phyloP scores from a whole-genome alignment of 2,888 invertebrate species.

The Lasioglossum figueresi region DNA sequence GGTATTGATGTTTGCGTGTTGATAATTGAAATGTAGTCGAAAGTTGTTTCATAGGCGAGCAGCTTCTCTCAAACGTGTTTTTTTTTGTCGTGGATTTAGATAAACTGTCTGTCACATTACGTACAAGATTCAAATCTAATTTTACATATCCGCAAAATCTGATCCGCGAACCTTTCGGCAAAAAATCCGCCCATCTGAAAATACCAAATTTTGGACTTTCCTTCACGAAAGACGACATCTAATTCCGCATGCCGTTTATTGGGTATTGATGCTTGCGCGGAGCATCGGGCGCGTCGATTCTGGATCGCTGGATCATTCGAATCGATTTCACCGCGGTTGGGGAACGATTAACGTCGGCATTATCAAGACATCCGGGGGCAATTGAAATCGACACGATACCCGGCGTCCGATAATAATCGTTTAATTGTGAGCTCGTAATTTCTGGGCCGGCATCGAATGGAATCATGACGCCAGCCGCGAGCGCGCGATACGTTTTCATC shows the following conservation, averaged over 20 bases:
- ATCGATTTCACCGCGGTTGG: slow-evolving; percentile 4
- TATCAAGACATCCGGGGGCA: slow-evolving; percentile 34
- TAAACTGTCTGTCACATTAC: background rate
- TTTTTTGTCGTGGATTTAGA: background rate
- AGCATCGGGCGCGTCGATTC: background rate
- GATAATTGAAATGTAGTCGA: background rate
- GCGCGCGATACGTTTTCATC: slow-evolving; percentile 47
- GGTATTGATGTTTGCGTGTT: background rate
- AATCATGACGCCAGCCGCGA: slow-evolving; percentile 34
- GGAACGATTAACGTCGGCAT: slow-evolving; percentile 34
- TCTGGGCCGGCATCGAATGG: slow-evolving; percentile 6
- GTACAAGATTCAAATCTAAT: too few species aligned
- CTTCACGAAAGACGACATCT: background rate
- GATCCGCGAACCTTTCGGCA: background rate
- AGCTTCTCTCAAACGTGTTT: background rate
- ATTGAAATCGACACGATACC: slow-evolving; percentile 37
- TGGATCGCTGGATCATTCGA: background rate
- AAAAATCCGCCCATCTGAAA: background rate
- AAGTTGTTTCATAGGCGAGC: background rate
- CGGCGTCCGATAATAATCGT: slow-evolving; percentile 48
- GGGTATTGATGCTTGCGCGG: background rate
- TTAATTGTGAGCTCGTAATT: slow-evolving; percentile 56
- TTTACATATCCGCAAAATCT: too few species aligned
- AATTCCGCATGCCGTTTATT: background rate
- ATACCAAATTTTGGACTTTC: background rate